phyloP scores from a whole-genome alignment of 2,888 invertebrate species.

The Seira musarum region DNA sequence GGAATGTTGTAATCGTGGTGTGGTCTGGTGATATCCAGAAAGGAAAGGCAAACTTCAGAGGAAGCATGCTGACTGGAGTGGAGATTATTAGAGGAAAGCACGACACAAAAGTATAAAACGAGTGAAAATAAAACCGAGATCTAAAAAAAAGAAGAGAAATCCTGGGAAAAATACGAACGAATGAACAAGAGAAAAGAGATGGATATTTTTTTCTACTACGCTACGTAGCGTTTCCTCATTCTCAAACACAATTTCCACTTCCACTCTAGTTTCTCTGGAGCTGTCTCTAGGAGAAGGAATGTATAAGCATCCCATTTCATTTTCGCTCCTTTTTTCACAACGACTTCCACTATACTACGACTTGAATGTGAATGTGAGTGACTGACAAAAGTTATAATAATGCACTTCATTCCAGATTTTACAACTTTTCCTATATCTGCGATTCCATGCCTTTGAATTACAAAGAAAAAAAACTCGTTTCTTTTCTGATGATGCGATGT shows the following conservation, averaged over 20 bases:
- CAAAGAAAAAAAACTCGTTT: neutral
- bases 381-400: constrained; percentile 19
- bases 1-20: neutral
- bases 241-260: constrained; percentile 20
- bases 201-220: neutral
- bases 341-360: too few relatives aligned
- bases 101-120: neutral
- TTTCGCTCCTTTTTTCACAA: neutral
- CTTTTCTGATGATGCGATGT: neutral
- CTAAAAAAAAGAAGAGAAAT: neutral
- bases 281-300: neutral
- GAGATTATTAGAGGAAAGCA: constrained; percentile 31
- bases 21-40: neutral
- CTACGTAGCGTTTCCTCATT: neutral
- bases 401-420: constrained; percentile 26
- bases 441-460: neutral
- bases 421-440: neutral
- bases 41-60: constrained; percentile 14
- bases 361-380: neutral
- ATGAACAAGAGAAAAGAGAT: neutral
- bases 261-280: neutral
- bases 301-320: neutral
- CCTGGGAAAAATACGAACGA: constrained; percentile 8
- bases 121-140: constrained; percentile 7
- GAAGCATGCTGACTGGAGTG: constrained; percentile 28